phyloP scores from a whole-genome alignment of 2,113 vertebrate species.

The Orycteropus afer region DNA sequence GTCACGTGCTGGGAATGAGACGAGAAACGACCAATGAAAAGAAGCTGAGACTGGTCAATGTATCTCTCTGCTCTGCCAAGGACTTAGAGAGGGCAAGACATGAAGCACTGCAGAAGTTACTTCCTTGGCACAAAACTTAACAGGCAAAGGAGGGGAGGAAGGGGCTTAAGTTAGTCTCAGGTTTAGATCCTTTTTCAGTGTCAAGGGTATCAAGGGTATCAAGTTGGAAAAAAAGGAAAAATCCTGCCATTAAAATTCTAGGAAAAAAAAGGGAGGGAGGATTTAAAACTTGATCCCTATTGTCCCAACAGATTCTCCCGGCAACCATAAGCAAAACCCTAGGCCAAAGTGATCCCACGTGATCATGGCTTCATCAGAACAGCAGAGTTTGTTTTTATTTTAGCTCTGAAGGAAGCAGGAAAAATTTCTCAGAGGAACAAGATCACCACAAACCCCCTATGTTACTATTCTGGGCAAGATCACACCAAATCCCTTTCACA shows the following conservation, averaged over 20 bases:
- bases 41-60: neutral
- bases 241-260: neutral
- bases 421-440: neutral
- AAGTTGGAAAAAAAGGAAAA: neutral
- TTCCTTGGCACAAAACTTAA: constrained; percentile 69
- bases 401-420: neutral
- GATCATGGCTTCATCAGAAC: neutral
- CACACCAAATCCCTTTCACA: neutral
- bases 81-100: neutral
- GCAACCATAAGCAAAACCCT: neutral
- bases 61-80: neutral
- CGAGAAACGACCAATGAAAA: neutral
- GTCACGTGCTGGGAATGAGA: neutral
- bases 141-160: constrained; percentile 1
- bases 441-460: neutral
- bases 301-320: neutral
- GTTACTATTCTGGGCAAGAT: neutral
- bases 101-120: neutral
- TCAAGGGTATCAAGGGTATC: neutral
- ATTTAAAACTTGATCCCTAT: constrained; percentile 47
- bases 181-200: constrained; percentile 37
- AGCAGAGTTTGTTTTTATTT: neutral
- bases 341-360: neutral
- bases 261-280: neutral
- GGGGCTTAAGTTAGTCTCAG: constrained; percentile 28